Evolutionary conservation across 2,113 vertebrate species (phyloP), one percentile per base, ranked within the genome.

Genomic region (Tachysurus fulvidraco): DNA sequence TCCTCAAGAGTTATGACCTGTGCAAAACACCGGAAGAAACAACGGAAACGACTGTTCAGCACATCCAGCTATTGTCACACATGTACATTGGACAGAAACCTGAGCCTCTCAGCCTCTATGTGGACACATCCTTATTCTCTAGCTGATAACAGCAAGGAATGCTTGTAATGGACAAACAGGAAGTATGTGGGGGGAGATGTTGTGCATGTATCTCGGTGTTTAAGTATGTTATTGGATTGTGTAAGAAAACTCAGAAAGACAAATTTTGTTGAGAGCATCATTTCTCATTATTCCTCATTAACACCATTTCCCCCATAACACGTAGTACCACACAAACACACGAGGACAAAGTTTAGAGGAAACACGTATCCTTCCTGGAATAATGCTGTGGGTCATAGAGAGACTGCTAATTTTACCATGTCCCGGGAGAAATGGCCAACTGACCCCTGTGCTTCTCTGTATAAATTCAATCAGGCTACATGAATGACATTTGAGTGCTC

Each of bases 301-400:
- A 16, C 50, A 81, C 83, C 12, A 21, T 62, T 60, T 71, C 30
- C 83, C 83, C 69, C 67, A 23, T 50, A 60, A 80, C 25, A 80
- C 36, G 62, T 30, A 78, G 30, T 17, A 60, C 4, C 4, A 79
- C 52, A 83, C 71, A 86, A 52, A 76, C 65, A 85, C 25, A 87
- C 74, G 54, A 50, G 86, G 54, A 36, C 84, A 83, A 64, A 62
- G 82, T 74, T 93, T 93, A 93, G 92, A 93, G 94, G 95, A 96
- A 96, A 94, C 93, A 89, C 89, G 91, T 89, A 95, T 96, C 95
- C 96, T 96, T 97, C 95, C 95, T 94, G 93, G 91, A 92, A 86
- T 64, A 89, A 93, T 89, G 86, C 19, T 90, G 87, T 92, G 92
- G 92, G 91, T 92, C 89, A 89, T 92, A 85, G 89, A 91, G 84